Conservation (phyloP, 2,888 invertebrate genomes). For the Leistus spinibarbis region DNA sequence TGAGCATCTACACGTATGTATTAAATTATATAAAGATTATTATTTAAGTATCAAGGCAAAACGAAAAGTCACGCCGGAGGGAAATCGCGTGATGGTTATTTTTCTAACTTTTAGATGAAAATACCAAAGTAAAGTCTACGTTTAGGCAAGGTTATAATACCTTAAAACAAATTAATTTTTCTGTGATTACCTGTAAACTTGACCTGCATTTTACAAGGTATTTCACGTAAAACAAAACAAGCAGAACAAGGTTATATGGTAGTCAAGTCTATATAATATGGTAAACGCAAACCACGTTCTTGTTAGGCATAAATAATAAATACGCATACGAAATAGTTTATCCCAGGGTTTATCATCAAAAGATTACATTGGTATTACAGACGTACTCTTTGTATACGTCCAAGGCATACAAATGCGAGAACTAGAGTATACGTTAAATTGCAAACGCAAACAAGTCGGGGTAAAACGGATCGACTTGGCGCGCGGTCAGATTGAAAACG, state of each 20-base stretch:
- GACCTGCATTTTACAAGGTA: conserved; percentile 25
- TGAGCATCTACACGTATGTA: too few species aligned
- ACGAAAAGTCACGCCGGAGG: too few species aligned
- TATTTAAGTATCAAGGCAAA: too few species aligned
- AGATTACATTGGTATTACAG: background rate
- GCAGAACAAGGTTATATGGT: background rate
- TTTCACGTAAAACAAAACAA: background rate
- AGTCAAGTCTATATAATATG: background rate
- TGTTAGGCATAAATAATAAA: background rate
- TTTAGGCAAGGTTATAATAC: background rate
- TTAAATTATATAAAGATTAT: too few species aligned
- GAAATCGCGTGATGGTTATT: too few species aligned
- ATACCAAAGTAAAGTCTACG: background rate
- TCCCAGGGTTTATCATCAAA: too few species aligned
- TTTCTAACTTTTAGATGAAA: background rate
- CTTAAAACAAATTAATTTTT: background rate
- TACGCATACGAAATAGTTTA: background rate
- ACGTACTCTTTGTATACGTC: too few species aligned
- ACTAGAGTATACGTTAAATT: too few species aligned
- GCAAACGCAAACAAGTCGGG: too few species aligned
- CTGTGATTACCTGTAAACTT: conserved; percentile 3
- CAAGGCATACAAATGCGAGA: too few species aligned
- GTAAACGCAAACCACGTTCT: background rate
- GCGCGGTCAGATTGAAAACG: too few species aligned
- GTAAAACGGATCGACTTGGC: too few species aligned